A percentile compares a stretch with the other conserved stretches of the same genome.
These are phyloP conservation scores for Pammene aurita DNA, from an alignment of 2,888 invertebrate genomes.

Conservation along the genomic window DNA sequence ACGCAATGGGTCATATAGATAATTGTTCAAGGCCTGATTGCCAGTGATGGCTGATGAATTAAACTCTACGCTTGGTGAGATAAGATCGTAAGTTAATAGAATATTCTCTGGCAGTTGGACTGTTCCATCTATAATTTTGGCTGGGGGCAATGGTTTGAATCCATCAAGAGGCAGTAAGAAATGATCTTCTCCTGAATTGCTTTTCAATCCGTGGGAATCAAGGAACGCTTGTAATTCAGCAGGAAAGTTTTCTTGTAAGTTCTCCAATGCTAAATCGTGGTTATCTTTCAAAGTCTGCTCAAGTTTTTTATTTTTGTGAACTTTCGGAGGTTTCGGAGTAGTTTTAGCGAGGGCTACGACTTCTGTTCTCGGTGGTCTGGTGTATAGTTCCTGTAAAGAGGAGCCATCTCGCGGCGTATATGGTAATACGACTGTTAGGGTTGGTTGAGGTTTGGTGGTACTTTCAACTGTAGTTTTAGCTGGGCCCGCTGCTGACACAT, in stretches of 20 bases:
- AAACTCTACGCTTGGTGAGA: slow-evolving; percentile 59
- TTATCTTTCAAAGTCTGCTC: slow-evolving; percentile 56
- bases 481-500: slow-evolving; percentile 47
- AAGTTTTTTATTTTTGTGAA: slow-evolving; percentile 53
- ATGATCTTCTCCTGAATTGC: slow-evolving; percentile 68
- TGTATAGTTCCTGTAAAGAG: slow-evolving; percentile 85
- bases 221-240: slow-evolving; percentile 73
- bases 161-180: slow-evolving; percentile 75
- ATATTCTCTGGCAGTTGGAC: slow-evolving; percentile 76
- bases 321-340: slow-evolving; percentile 58
- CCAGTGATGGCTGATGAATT: slow-evolving; percentile 51
- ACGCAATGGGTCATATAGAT: slow-evolving; percentile 68
- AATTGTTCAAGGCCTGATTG: slow-evolving; percentile 59
- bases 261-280: slow-evolving; percentile 54
- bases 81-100: slow-evolving; percentile 70
- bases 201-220: slow-evolving; percentile 70
- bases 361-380: slow-evolving; percentile 85
- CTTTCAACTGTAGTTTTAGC: slow-evolving; percentile 53
- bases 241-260: slow-evolving; percentile 60
- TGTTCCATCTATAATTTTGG: slow-evolving; percentile 67
- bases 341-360: slow-evolving; percentile 72
- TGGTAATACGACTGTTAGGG: slow-evolving; percentile 87
- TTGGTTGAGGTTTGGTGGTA: slow-evolving; percentile 64
- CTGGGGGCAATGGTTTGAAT: slow-evolving; percentile 75
- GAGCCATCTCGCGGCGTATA: slow-evolving; percentile 83